Base-by-base conservation (phyloP, 2,888 invertebrate genomes). In the Parochlus steinenii region DNA sequence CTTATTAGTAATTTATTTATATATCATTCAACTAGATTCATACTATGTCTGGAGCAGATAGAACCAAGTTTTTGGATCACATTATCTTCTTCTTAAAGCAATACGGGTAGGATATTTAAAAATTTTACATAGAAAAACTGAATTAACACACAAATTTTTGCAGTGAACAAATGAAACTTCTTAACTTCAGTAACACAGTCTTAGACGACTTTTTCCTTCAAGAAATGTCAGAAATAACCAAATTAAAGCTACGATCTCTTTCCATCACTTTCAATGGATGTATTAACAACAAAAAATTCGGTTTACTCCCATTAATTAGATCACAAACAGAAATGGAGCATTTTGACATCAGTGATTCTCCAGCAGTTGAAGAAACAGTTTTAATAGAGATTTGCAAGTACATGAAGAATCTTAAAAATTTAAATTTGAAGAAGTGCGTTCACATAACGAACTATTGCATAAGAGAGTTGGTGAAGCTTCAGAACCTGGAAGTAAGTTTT, bases 291-390 rank as follows among this genome's bases (percentile, higher is more conserved):
- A n/a, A 10, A 12, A 36, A 36, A 16, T 30, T 12, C n/a, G 36
- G 36, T 4, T 6, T 36, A 2, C 29, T 36, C 18, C 36, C 36
- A 1, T 17, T 36, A 5, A 20, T 36, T 11, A 20, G 28, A 23
- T 23, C 22, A 7, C 36, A 36, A 29, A 6, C 10, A 10, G 23
- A 23, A n/a, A n/a, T 36, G 3, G 36, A 36, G 19, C 24, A 17
- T 4, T 10, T 36, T 3, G 26, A 36, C 22, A 3, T 36, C 1
- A 17, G 17, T 12, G 36, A 36, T 10, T 36, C 30, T 3, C 30
- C 36, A 24, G 36, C 36, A 24, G 28, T 36, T 14, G 36, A 36
- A 12, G 36, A 36, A 36, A 36, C 3, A 10, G 23, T 30, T 18
- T 23, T 24, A 20, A 36, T 36, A 15, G 36, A 29, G 19, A 18